phyloP scores from a whole-genome alignment of 2,797 vertebrate genomes.

The Sebastes diploproa region DNA sequence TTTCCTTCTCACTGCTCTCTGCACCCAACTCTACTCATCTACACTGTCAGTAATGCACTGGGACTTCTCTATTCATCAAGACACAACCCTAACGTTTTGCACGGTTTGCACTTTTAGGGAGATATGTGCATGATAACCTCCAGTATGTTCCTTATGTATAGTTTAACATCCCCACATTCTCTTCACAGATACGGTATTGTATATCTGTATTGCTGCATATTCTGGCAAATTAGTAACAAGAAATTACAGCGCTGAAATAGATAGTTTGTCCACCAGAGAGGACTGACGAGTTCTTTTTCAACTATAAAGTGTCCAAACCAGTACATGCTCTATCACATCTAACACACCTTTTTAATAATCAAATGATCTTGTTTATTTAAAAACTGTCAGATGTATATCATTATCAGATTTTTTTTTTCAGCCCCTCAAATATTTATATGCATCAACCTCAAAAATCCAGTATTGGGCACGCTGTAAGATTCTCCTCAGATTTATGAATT shows the following conservation, averaged over 20 bases:
- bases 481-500: neutral
- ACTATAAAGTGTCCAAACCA: neutral
- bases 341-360: neutral
- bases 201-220: neutral
- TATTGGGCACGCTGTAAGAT: neutral
- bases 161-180: neutral
- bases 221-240: neutral
- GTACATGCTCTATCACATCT: neutral
- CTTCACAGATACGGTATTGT: too few species aligned
- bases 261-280: neutral
- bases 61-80: neutral
- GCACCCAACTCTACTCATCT: neutral
- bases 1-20: neutral
- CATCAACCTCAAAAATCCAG: neutral
- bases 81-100: neutral
- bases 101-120: neutral
- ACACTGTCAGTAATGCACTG: neutral
- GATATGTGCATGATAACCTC: neutral
- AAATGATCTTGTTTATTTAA: too few species aligned
- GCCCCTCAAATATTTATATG: neutral
- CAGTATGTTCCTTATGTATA: neutral
- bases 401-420: too few species aligned
- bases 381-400: neutral
- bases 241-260: neutral
- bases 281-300: neutral